Evolutionary conservation across 2,797 vertebrate species (phyloP), one percentile per base, ranked within the genome.

Genomic region (Melanotaenia nigrans): DNA sequence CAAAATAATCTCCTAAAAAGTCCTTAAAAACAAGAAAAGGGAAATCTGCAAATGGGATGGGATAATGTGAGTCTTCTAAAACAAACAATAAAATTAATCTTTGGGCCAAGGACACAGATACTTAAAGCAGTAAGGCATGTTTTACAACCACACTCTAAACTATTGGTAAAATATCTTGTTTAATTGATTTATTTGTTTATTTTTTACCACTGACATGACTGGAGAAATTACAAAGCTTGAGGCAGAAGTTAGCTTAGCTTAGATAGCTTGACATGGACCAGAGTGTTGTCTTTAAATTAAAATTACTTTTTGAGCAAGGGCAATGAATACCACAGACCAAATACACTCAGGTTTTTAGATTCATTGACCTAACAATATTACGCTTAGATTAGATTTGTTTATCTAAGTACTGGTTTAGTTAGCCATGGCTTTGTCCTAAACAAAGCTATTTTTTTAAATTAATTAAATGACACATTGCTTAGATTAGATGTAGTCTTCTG

Each of bases 1-100:
- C 68, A 77, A 81, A 89, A 84, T 84, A 76, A 71, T 68, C 64
- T 64, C 49, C 62, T 75, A 22, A 75, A 81, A 78, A 73, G 13
- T 61, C 55, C 68, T 40, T 49, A 71, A 71, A 60, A 60, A 61
- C 13, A 54, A 42, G 24, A 40, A 58, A 58, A 61, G 38, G 38
- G 3, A 62, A 36, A 73, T 66, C 32, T 75, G 38, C 36, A 25
- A 49, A 33, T 36, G 16, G 47, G 35, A n/a, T 2, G 16, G 25
- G 20, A 51, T 38, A 25, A 24, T 77, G 68, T 42, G 0, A 58
- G 18, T n/a, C 9, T 42, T 18, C 69, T 33, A 74, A 60, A 68
- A 81, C 25, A 61, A 72, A 42, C 54, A 78, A 42, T 66, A 56
- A 75, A 82, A 70, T 11, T 56, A 0, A 0, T 58, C 25, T 67